Percentiles rank a stretch among this genome's conserved stretches.
phyloP scores from a whole-genome alignment of 2,888 invertebrate genomes.

The Lithosia quadra region DNA sequence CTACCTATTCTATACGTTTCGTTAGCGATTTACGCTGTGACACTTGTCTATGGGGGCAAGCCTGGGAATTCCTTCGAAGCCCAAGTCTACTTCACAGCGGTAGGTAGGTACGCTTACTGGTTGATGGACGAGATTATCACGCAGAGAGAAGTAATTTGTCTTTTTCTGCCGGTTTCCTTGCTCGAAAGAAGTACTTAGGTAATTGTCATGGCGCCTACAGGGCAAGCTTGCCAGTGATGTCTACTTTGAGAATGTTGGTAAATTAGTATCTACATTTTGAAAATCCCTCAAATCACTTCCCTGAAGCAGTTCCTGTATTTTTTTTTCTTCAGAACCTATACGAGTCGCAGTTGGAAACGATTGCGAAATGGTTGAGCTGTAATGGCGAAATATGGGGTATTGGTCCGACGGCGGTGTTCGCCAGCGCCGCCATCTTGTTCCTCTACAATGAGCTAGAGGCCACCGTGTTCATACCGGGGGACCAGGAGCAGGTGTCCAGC shows the following conservation, averaged over 20 bases:
- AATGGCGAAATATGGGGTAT: slow-evolving; percentile 82
- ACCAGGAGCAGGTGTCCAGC: slow-evolving; percentile 65
- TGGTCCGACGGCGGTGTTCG: slow-evolving; percentile 81
- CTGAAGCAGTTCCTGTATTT: background rate
- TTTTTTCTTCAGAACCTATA: slow-evolving; percentile 61
- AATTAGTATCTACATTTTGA: too few species aligned
- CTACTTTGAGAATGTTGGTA: too few species aligned
- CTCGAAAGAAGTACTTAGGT: too few species aligned
- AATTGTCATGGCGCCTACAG: too few species aligned
- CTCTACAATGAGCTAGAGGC: slow-evolving; percentile 80
- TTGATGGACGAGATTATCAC: background rate
- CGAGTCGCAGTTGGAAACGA: slow-evolving; percentile 64
- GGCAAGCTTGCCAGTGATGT: too few species aligned
- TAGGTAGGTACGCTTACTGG: background rate
- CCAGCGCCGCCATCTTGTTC: slow-evolving; percentile 80
- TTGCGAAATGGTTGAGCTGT: slow-evolving; percentile 82
- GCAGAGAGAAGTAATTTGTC: too few species aligned
- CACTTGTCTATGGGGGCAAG: too few species aligned
- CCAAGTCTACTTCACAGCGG: background rate
- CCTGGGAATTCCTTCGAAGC: too few species aligned
- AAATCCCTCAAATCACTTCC: too few species aligned
- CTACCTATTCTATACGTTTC: too few species aligned
- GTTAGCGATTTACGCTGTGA: too few species aligned
- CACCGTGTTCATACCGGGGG: slow-evolving; percentile 69
- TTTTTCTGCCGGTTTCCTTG: too few species aligned